Evolutionary conservation across 2,888 invertebrate genomes (phyloP).

Genomic region (Chalcis sispes): DNA sequence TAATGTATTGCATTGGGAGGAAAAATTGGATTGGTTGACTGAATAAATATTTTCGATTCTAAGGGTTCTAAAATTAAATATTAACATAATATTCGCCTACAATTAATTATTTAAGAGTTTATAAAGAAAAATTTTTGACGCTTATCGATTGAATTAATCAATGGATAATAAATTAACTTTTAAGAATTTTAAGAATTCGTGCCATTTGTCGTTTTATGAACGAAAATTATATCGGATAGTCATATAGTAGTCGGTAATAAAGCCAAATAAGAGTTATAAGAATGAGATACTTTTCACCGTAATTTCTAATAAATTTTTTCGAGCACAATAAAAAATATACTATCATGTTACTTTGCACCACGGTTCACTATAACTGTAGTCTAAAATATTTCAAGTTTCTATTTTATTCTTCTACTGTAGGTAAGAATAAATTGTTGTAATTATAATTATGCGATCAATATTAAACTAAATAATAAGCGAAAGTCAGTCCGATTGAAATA

Average conservation of each 20-base stretch:
- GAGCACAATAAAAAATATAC: constrained; percentile 25
- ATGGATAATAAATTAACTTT: constrained; percentile 8
- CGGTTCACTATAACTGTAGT: constrained; percentile 41
- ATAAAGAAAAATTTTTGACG: constrained; percentile 14
- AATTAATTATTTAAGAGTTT: constrained; percentile 14
- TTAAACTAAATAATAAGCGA: constrained; percentile 9
- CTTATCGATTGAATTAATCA: neutral
- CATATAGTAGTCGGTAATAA: constrained; percentile 7
- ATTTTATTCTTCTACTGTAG: constrained; percentile 39
- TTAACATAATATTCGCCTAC: constrained; percentile 4
- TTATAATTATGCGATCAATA: constrained; percentile 11
- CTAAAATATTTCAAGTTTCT: constrained; percentile 41
- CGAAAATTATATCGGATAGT: neutral
- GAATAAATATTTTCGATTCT: neutral
- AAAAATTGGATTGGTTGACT: constrained; percentile 37
- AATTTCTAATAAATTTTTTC: constrained; percentile 30
- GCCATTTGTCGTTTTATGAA: constrained; percentile 24
- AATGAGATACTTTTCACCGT: constrained; percentile 26
- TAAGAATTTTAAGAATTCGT: neutral
- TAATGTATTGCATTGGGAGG: constrained; percentile 16
- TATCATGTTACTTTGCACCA: constrained; percentile 36
- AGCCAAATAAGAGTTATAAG: constrained; percentile 35
- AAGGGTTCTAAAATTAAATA: constrained; percentile 14
- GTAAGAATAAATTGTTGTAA: constrained; percentile 13
- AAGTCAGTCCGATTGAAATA: neutral